These are phyloP conservation scores for Drosophila baimaii DNA, from an alignment of 1,140 invertebrate genomes.

Conservation along the genomic window DNA sequence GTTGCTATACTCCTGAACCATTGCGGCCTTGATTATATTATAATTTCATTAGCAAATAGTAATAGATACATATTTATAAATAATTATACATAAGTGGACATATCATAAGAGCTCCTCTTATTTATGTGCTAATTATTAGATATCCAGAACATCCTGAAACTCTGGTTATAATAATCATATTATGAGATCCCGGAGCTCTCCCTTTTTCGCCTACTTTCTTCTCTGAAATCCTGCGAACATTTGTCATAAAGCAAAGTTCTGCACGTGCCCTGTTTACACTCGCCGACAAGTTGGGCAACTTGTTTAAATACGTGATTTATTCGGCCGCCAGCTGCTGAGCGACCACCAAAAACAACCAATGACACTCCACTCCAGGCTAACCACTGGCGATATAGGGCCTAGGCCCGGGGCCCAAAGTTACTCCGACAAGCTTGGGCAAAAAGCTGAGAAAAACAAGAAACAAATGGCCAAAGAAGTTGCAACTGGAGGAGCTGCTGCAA, in stretches of 20 bases:
- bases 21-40: neutral
- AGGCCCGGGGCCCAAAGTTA: conserved; percentile 56
- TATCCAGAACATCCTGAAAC: neutral
- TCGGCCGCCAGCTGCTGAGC: conserved; percentile 68
- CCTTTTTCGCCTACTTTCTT: conserved; percentile 19
- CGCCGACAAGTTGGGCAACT: conserved; percentile 66
- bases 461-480: conserved; percentile 75
- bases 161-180: conserved; percentile 4
- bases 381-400: conserved; percentile 29
- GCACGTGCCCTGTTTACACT: conserved; percentile 77
- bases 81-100: neutral
- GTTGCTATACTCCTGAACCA: conserved; percentile 50
- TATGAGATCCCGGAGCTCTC: neutral
- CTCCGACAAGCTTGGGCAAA: conserved; percentile 36
- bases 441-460: conserved; percentile 43
- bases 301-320: conserved; percentile 83
- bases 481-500: conserved; percentile 62
- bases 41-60: too few species aligned
- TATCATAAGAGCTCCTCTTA: neutral
- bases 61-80: too few species aligned
- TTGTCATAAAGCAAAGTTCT: conserved; percentile 81
- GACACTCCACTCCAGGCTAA: conserved; percentile 35
- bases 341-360: conserved; percentile 49
- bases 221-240: conserved; percentile 53
- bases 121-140: neutral